Evolutionary conservation across 2,888 invertebrate genomes (phyloP).

Genomic region (Callimorpha dominula): DNA sequence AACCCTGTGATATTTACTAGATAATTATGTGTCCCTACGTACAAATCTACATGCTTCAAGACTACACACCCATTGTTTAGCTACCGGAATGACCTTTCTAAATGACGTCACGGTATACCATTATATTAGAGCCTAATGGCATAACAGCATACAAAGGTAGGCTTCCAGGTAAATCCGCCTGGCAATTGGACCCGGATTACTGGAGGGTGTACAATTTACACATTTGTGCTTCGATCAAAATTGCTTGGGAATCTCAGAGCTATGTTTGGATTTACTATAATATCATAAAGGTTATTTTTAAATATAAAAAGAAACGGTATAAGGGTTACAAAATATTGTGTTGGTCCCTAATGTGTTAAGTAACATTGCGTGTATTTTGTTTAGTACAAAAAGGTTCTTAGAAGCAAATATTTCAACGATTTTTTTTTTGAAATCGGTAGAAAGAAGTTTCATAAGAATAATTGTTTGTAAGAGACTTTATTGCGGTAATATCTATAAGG

Average conservation of each 20-base stretch:
- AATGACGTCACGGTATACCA: constrained; percentile 37
- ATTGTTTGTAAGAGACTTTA: no score
- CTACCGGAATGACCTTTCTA: constrained; percentile 31
- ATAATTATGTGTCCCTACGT: not conserved
- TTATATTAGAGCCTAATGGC: constrained; percentile 41
- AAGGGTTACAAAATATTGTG: not conserved
- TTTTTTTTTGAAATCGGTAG: no score
- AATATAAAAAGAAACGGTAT: not conserved
- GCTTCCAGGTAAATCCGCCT: constrained; percentile 43
- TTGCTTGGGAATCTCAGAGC: constrained; percentile 11
- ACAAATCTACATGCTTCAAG: constrained; percentile 11
- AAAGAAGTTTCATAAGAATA: no score
- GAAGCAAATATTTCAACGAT: no score
- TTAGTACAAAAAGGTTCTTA: no score
- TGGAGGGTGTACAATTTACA: constrained; percentile 23
- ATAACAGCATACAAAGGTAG: constrained; percentile 49
- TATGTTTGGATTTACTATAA: not conserved
- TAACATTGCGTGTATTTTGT: not conserved
- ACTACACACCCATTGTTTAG: constrained; percentile 32
- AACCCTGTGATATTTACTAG: no score
- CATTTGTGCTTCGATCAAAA: constrained; percentile 36
- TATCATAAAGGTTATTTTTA: not conserved
- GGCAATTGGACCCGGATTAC: constrained; percentile 51
- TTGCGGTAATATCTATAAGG: no score
- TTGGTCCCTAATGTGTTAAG: not conserved